Evolutionary conservation across 2,888 invertebrate genomes (phyloP), one percentile per base, ranked within the genome.

Genomic region (Pemphredon lugubris): DNA sequence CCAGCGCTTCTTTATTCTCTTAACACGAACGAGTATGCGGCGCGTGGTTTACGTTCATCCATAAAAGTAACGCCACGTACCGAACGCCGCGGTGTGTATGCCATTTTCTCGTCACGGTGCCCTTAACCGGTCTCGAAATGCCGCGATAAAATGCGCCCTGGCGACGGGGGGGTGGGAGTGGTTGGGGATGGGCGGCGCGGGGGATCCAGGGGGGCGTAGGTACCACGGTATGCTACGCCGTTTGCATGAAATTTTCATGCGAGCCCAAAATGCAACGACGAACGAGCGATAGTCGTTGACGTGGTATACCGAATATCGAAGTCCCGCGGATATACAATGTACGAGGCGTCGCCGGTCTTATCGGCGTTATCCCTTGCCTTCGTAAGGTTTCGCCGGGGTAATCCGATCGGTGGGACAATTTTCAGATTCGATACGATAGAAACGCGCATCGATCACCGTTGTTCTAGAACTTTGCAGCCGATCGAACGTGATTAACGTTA

Each of bases 11-110:
- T 82, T 83, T 85, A 85, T 84, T 86, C 85, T 84, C 84, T 83
- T 81, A 84, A 84, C 83, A 73, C 75, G 81, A 77, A 73, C 59
- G 73, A 69, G 79, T 81, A 77, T 74, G 83, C 77, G 72, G 69
- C 77, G 78, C 81, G 77, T 83, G 83, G 82, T 86, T 87, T 86
- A 87, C 86, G 82, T 77, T 73, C 82, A 54, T 69, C 81, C 83
- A 84, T 87, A 86, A 87, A 87, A 86, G 82, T 84, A 83, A 82
- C 81, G 71, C 81, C 75, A 63, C 61, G 73, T 76, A 75, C 72
- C 70, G 71, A 65, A 76, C 54, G 58, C 75, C 75, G 68, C 55
- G 65, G 60, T 69, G 61, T 81, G 79, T 75, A 71, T 66, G 69
- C 68, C 75, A 67, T 83, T 81, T 70, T 57, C 64, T 74, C 70